Base-by-base conservation (phyloP, 2,113 vertebrate species). In the Raja brachyura region DNA sequence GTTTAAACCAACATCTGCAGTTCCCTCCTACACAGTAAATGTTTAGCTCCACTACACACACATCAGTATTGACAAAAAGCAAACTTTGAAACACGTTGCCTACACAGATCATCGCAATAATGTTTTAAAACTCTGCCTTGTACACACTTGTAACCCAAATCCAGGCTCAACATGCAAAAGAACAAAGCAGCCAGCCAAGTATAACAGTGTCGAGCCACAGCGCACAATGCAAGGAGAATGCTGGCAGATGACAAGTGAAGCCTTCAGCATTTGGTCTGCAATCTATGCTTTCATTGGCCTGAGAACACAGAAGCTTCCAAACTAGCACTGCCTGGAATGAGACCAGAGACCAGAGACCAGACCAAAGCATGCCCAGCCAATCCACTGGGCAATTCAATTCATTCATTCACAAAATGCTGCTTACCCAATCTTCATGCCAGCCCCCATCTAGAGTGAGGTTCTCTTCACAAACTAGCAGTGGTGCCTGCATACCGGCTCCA, bases 401-500 rank as follows among this genome's bases (percentile, higher is more conserved):
- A 92, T 54, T 92, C 90, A 92, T 92, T 48, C 68, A 73, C 20
- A 92, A 54, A 92, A 92, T 92, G 11, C 90, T 92, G 11, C 90
- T 92, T 92, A 92, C 90, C 90, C 90, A 54, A 54, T 73, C 66
- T 73, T 33, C 68, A 66, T 74, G 90, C 8, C 22, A 48, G 90
- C 14, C 73, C 33, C 73, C 90, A 92, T 92, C 68, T 39, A 90
- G 63, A 70, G 68, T 92, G 93, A 85, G 93, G 93, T 93, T 78
- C 93, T 93, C 93, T 90, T 90, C 81, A 93, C 93, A 94, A 93
- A 94, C 28, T 90, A 31, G 0, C 16, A 68, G 16, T 33, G 78
- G 85, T 94, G 74, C 63, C 93, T 94, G 92, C 93, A 93, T 63
- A 76, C 94, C 94, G 94, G 94, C 94, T 94, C 92, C 93, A 93